Evolutionary conservation across 2,888 invertebrate species (phyloP), one percentile per base, ranked within the genome.

Genomic region (Mystacides longicornis): DNA sequence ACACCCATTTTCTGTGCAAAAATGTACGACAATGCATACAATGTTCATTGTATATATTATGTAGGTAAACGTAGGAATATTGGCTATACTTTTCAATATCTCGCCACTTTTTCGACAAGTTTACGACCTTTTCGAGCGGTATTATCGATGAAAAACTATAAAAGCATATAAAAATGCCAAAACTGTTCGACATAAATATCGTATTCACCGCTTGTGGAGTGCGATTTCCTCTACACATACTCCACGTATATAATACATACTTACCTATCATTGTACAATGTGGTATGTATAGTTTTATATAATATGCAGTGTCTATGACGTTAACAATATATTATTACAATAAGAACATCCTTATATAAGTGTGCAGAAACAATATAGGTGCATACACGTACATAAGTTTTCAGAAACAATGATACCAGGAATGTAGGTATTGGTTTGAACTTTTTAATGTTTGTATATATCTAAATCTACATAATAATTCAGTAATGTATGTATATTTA

Each of bases 111-210:
- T 4, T 16, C 14, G 48, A 20, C 22, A 48, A 23, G 23, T 48
- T 23, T 53, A 53, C 37, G 20, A 22, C 47, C 23, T 14, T 14
- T 37, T n/a, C 37, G 19, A 52, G 23, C 52, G 45, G 48, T 16
- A 46, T 9, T 49, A 22, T 33, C 51, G 23, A 23, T 49, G 55
- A 51, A 51, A 55, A 57, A 60, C 53, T 58, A 56, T 51, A 51
- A n/a, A 51, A 54, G 47, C 27, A 55, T 53, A 60, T 60, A 60
- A 60, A 60, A 60, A 60, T 60, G 60, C 57, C 60, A 60, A 51
- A 50, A 56, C 51, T 58, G 54, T 58, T 58, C 57, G 54, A 58
- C 60, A 60, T 60, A 60, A 60, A 60, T 60, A 58, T 58, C 49
- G 47, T 48, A 54, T 56, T 55, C 53, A 23, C 46, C 37, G 54